Conservation (phyloP, 2,797 vertebrate species). For the Leontopithecus rosalia region DNA sequence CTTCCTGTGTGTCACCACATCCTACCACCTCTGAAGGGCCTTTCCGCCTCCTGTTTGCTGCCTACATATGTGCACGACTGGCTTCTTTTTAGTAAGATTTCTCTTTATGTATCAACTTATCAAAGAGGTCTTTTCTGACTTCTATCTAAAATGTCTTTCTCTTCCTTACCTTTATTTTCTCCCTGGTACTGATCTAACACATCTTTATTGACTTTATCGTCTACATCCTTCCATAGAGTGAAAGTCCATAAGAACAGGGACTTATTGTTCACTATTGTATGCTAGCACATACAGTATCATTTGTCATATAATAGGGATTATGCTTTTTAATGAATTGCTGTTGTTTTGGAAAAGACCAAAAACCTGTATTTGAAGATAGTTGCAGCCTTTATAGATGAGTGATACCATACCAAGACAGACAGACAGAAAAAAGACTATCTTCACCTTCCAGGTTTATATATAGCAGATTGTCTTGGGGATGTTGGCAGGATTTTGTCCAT, state of each 20-base stretch:
- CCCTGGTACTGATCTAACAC: neutral
- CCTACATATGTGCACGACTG: neutral
- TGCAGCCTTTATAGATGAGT: conserved; percentile 91
- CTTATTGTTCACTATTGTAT: neutral
- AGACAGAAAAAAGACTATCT: conserved; percentile 81
- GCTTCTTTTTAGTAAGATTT: neutral
- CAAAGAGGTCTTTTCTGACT: neutral
- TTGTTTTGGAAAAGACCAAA: conserved; percentile 91
- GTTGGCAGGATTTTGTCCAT: neutral
- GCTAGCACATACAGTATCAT: neutral
- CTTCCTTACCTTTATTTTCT: neutral
- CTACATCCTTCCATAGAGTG: neutral
- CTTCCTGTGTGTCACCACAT: accelerated
- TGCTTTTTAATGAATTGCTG: neutral
- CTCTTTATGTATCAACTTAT: neutral
- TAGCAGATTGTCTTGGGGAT: neutral
- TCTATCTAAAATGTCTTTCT: neutral
- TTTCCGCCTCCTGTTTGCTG: neutral
- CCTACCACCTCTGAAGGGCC: neutral
- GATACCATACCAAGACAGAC: conserved; percentile 68
- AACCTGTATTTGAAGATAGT: conserved; percentile 90
- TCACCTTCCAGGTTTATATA: conserved; percentile 59
- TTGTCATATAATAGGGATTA: neutral
- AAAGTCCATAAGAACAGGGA: neutral
- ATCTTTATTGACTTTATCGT: neutral